Evolutionary conservation across 2,797 vertebrate species (phyloP).

Genomic region (Rhincodon typus): DNA sequence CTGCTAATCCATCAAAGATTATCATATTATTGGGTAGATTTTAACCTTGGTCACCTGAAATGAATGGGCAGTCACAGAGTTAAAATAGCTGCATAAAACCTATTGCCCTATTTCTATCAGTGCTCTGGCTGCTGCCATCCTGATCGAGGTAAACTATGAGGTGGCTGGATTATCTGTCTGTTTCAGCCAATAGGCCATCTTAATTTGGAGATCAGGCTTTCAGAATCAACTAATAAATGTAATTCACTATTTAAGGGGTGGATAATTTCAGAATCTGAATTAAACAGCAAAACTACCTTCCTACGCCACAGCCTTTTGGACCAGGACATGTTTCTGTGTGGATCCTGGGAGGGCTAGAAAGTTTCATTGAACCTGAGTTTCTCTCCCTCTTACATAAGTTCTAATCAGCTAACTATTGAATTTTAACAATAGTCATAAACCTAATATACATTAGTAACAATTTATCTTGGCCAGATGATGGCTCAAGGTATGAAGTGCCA

Average conservation of each 20-base stretch:
- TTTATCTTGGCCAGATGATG: not conserved
- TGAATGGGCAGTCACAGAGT: not conserved
- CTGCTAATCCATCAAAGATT: not conserved
- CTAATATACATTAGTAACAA: not conserved
- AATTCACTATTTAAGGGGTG: not conserved
- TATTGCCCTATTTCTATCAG: not conserved
- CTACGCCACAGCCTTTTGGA: not conserved
- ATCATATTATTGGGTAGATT: not conserved
- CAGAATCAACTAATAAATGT: not conserved
- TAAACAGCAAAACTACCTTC: not conserved
- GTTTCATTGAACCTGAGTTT: not conserved
- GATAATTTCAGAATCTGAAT: not conserved
- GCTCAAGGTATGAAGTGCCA: not conserved
- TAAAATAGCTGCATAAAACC: not conserved
- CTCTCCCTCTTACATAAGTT: not conserved
- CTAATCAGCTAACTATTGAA: not conserved
- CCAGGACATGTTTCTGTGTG: not conserved
- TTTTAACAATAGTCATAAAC: not conserved
- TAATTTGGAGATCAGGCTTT: not conserved
- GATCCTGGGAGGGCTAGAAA: not conserved
- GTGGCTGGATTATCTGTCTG: not conserved
- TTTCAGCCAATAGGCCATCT: not conserved
- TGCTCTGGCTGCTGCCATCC: not conserved
- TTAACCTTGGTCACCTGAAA: not conserved
- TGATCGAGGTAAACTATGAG: not conserved